Conservation (phyloP, 2,113 vertebrate genomes). For the Uria aalge region DNA sequence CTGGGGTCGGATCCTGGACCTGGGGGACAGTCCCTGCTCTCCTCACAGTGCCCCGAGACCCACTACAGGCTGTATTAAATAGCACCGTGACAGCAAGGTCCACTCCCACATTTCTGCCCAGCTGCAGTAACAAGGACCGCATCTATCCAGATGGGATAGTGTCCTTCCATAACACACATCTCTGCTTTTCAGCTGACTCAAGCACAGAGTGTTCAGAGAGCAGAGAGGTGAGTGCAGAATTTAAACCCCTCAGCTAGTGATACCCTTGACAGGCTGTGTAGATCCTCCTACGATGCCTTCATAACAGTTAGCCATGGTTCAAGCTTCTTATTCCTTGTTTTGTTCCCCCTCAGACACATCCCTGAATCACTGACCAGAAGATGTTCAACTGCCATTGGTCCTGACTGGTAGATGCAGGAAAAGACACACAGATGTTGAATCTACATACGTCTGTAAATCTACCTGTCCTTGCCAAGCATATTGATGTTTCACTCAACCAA, state of each 20-base stretch:
- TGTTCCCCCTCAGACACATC: neutral
- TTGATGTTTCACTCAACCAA: neutral
- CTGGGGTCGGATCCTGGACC: neutral
- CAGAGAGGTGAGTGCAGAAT: neutral
- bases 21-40: neutral
- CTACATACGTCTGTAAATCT: neutral
- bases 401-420: neutral
- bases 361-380: neutral
- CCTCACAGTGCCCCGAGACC: neutral
- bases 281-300: neutral
- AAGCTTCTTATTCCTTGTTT: neutral
- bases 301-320: neutral
- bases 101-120: neutral
- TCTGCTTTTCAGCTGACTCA: neutral
- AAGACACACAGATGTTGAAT: neutral
- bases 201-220: neutral
- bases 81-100: neutral
- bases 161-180: neutral
- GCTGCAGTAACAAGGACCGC: fast-evolving
- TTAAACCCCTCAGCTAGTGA: neutral
- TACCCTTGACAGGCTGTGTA: neutral
- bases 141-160: fast-evolving
- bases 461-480: neutral
- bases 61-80: neutral
- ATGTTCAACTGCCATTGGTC: neutral